phyloP scores from a whole-genome alignment of 2,888 invertebrate genomes.

The Eugnorisma glareosa region DNA sequence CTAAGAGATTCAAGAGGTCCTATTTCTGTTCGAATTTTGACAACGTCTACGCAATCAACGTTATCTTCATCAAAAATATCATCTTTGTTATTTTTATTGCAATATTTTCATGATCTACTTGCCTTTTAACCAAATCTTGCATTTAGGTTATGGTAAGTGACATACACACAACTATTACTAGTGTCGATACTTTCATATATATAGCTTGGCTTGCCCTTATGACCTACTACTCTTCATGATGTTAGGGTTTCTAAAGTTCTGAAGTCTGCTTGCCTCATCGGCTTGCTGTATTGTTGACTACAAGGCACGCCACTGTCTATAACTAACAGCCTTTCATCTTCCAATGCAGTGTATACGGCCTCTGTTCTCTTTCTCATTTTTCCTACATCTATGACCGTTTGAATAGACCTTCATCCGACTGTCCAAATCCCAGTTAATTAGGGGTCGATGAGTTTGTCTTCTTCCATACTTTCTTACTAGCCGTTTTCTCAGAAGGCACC shows the following conservation, averaged over 20 bases:
- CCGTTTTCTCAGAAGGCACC: neutral
- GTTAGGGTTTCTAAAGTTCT: too few relatives aligned
- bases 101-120: neutral
- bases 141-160: neutral
- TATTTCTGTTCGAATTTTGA: neutral
- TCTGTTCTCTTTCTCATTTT: neutral
- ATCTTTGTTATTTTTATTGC: neutral
- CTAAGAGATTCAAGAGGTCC: neutral
- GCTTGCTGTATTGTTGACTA: too few relatives aligned
- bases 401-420: neutral
- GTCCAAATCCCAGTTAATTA: neutral
- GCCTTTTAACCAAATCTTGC: neutral
- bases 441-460: neutral
- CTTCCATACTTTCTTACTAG: neutral
- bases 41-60: neutral
- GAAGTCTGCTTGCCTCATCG: too few relatives aligned
- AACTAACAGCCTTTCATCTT: neutral
- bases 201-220: too few relatives aligned
- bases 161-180: neutral
- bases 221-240: too few relatives aligned
- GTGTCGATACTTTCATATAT: too few relatives aligned
- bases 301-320: too few relatives aligned
- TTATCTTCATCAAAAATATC: neutral
- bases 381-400: neutral
- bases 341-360: neutral